Base-by-base conservation (phyloP, 2,888 invertebrate genomes). In the Drosophila hamatofila region DNA sequence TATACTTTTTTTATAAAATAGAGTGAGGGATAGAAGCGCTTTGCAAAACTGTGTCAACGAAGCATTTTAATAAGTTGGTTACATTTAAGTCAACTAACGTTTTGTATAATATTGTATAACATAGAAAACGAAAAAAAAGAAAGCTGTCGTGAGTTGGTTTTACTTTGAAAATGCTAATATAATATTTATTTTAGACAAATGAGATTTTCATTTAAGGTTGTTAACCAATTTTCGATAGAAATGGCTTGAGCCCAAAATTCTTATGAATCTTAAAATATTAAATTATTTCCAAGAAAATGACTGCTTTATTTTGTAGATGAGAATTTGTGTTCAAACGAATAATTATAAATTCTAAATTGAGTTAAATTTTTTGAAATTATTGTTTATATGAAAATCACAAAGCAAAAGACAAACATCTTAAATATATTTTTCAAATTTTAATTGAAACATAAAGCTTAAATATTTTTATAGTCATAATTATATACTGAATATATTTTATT, bases 41-140 rank as follows among this genome's bases (percentile, higher is more conserved):
- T n/a, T 35, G 11, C 3, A n/a, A 23, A 62, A 62, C 23, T 55
- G 71, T 59, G 48, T 66, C 48, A 60, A 52, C 30, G 25, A 12
- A 46, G 54, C 33, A 33, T 33, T 54, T 57, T 18, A 55, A 59
- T 54, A 42, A 25, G 21, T n/a, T 39, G 21, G 35, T 63, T 48
- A n/a, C 54, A 33, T 55, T 7, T 23, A 12, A 3, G n/a, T 21
- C 12, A 16, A 33, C 41, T 1, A 56, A n/a, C n/a, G n/a, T n/a
- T n/a, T n/a, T n/a, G n/a, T n/a, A n/a, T n/a, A n/a, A n/a, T n/a
- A n/a, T n/a, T n/a, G n/a, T n/a, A n/a, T n/a, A n/a, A 37, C 49
- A 25, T 14, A 44, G 44, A 23, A 9, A 18, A n/a, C 14, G 8
- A 23, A 44, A 8, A 7, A 8, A 23, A n/a, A 44, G 3, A 7